Base-by-base conservation (phyloP, 2,797 vertebrate species). In the Microhierax caerulescens region DNA sequence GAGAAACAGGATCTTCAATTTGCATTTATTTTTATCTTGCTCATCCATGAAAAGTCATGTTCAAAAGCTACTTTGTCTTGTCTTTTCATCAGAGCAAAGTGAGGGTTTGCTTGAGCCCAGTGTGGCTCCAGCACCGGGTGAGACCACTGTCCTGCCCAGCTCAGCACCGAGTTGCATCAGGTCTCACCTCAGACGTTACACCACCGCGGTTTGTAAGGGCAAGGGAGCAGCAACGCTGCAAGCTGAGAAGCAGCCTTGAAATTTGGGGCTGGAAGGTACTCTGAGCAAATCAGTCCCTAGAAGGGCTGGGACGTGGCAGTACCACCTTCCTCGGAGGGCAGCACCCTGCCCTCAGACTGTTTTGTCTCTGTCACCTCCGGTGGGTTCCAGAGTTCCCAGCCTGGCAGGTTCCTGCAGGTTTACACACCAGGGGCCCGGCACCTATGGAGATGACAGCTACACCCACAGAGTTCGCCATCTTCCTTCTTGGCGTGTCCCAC, bases 21-120 rank as follows among this genome's bases (percentile, higher is more conserved):
- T 96, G 84, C 85, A 95, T 96, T 96, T 96, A 97, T 96, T 97
- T 96, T 97, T 95, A 95, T 96, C 94, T 96, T 47, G 54, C 91
- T 88, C 20, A 16, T 61, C 93, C 85, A 86, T 70, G 78, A 82
- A 54, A 88, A 94, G 65, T 65, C 67, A 27, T 61, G 73, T n/a
- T 90, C 87, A 83, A 73, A 90, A 91, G 15, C 47, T 36, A 56
- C 84, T 93, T 85, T 77, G 75, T 63, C 95, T 91, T 60, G 72
- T 68, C 83, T 64, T 87, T 68, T 56, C 78, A 56, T 30, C 59
- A 67, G 59, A 85, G 86, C 73, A 88, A 80, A 80, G 69, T 1
- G 0, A 34, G 48, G 76, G 28, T 27, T 25, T 3, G 59, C 54
- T 20, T 6, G 64, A 81, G 82, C 65, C 57, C 69, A 23, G 36